These are phyloP conservation scores for Poeciliopsis occidentalis DNA, from an alignment of 2,113 vertebrate species.

Conservation along the genomic window DNA sequence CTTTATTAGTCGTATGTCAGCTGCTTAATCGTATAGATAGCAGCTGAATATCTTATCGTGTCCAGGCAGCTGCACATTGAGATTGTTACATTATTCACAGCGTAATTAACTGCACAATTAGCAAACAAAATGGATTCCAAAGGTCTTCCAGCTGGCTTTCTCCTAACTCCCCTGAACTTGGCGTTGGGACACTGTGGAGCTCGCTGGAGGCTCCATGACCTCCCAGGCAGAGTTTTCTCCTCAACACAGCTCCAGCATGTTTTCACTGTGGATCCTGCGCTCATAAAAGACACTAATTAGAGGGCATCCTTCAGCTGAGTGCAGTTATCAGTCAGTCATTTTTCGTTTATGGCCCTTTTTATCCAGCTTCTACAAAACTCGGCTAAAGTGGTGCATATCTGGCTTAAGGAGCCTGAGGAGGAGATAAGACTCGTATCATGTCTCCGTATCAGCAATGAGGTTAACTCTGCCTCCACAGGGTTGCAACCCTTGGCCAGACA, in stretches of 20 bases:
- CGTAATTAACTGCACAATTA: slow-evolving; percentile 30
- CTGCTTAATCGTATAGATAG: slow-evolving; percentile 2
- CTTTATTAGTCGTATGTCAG: slow-evolving; percentile 10
- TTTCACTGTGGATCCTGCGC: slow-evolving; percentile 63
- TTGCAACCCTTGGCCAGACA: slow-evolving; percentile 63
- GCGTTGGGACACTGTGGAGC: slow-evolving; percentile 37
- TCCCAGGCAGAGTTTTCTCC: slow-evolving; percentile 68
- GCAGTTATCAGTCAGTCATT: slow-evolving; percentile 72
- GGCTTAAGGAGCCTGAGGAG: slow-evolving; percentile 38
- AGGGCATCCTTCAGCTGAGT: slow-evolving; percentile 65
- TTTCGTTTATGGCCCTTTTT: slow-evolving; percentile 68
- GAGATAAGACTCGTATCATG: slow-evolving; percentile 67
- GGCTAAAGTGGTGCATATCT: slow-evolving; percentile 38
- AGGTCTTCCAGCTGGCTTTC: slow-evolving; percentile 20
- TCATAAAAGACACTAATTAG: slow-evolving; percentile 72
- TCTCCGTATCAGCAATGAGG: slow-evolving; percentile 55
- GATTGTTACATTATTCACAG: slow-evolving; percentile 28
- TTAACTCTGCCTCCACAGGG: slow-evolving; percentile 45
- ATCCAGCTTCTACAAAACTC: slow-evolving; percentile 57
- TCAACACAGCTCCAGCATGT: slow-evolving; percentile 50
- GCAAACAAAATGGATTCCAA: slow-evolving; percentile 16
- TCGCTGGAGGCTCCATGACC: slow-evolving; percentile 45
- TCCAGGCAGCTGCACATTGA: slow-evolving; percentile 3
- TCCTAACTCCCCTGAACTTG: slow-evolving; percentile 45
- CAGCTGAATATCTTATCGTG: slow-evolving; percentile 25